Evolutionary conservation across 2,888 invertebrate species (phyloP), one percentile per base, ranked within the genome.

Genomic region (Caenorhabditis panamensis): DNA sequence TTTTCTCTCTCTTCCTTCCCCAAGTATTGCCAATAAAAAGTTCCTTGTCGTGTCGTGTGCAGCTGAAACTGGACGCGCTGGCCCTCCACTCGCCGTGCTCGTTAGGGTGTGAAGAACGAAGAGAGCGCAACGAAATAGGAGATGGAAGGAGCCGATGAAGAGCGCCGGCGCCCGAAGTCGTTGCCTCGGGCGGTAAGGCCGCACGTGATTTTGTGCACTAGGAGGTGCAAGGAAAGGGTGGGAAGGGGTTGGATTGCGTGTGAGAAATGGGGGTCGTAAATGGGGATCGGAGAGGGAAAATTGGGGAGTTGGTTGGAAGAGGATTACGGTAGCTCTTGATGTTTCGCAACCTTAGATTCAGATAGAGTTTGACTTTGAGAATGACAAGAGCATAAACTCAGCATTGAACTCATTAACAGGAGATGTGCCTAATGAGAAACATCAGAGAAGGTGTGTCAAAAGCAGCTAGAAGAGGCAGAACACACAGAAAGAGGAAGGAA

Each of bases 151-250:
- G 47, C n/a, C 18, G 47, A 47, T 47, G 47, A 47, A 47, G 47
- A 47, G 47, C 47, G 47, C 47, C 18, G 47, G 47, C 47, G 47
- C 41, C 47, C 41, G 13, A 31, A 6, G 47, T 18, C 18, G 3
- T 4, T 4, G 5, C 5, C 18, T 47, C 18, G n/a, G 47, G 47
- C 18, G 18, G 47, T 6, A n/a, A 4, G 47, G 18, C 18, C 47
- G 5, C 47, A 20, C 47, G 47, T 47, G 47, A 47, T 18, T 47
- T 20, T 47, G 18, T 47, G 47, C 47, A 9, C 47, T 18, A 47
- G 47, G 47, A 47, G 47, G 47, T 47, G 47, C 47, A 20, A 41
- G 47, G 20, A 47, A 47, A 47, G 47, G n/a, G 5, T 47, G 18
- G 18, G 9, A 31, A 31, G 18, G 9, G 41, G 13, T 11, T 41